Conservation (phyloP, 2,888 invertebrate genomes). For the Perithous albicinctus region DNA sequence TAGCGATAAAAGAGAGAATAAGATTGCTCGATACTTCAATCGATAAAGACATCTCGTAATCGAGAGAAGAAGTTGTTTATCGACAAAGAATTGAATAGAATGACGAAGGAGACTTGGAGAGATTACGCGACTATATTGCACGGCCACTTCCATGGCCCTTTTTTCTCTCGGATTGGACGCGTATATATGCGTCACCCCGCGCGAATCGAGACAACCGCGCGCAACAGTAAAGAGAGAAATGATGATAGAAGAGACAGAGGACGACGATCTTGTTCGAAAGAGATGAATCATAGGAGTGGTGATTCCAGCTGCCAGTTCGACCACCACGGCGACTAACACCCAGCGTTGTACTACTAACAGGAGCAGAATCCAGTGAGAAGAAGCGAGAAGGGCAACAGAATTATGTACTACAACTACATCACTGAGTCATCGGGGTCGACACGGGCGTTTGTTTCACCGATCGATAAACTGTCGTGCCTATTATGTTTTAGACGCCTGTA, state of each 20-base stretch:
- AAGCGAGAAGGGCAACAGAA: slow-evolving; percentile 60
- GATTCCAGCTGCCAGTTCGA: slow-evolving; percentile 61
- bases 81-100: slow-evolving; percentile 35
- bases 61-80: slow-evolving; percentile 20
- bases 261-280: slow-evolving; percentile 48
- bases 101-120: neutral
- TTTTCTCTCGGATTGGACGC: slow-evolving; percentile 32
- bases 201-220: slow-evolving; percentile 47
- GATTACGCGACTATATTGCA: slow-evolving; percentile 29
- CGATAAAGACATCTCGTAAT: neutral
- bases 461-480: slow-evolving; percentile 66
- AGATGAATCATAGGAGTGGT: slow-evolving; percentile 69
- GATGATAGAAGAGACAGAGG: slow-evolving; percentile 12
- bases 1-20: neutral
- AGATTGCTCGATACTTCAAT: neutral
- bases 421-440: slow-evolving; percentile 68
- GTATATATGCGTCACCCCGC: slow-evolving; percentile 59
- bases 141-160: slow-evolving; percentile 42
- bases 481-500: slow-evolving; percentile 60
- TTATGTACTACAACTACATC: slow-evolving; percentile 57
- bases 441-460: slow-evolving; percentile 68
- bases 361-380: slow-evolving; percentile 28
- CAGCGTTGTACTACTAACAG: neutral
- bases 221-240: slow-evolving; percentile 48
- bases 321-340: slow-evolving; percentile 46